Conservation (phyloP, 2,797 vertebrate species). For the Kryptolebias ocellatus region DNA sequence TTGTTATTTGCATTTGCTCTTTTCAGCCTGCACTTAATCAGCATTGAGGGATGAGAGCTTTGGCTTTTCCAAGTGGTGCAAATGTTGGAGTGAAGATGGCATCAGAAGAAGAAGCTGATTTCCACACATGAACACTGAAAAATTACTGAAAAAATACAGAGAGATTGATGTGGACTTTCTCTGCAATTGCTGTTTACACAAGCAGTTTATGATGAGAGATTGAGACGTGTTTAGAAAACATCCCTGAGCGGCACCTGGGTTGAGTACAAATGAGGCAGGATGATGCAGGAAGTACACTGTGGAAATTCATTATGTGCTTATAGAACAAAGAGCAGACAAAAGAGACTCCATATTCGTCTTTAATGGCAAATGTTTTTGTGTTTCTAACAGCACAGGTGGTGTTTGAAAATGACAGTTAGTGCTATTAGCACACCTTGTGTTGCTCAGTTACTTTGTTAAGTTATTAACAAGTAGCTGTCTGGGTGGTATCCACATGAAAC, state of each 20-base stretch:
- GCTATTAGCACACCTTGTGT: background rate
- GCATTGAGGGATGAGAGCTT: background rate
- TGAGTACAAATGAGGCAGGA: background rate
- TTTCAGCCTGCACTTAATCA: background rate
- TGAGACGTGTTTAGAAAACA: background rate
- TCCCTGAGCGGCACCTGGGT: background rate
- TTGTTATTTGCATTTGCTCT: background rate
- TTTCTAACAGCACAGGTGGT: background rate
- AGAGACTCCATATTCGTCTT: too few relatives aligned
- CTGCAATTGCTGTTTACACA: background rate
- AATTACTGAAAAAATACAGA: background rate
- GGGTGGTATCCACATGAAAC: background rate
- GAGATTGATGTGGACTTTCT: background rate
- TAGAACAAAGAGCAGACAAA: background rate
- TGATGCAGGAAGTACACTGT: background rate
- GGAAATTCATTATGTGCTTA: background rate
- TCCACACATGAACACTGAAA: background rate
- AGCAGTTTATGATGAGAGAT: background rate
- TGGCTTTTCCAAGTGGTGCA: constrained; percentile 5
- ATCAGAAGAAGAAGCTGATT: background rate
- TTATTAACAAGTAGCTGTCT: background rate
- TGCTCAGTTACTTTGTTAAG: too few relatives aligned
- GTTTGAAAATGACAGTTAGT: background rate
- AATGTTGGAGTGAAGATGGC: constrained; percentile 1
- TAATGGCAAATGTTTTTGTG: background rate